Percentiles rank a stretch among this genome's conserved stretches.
These are phyloP conservation scores for Tachycineta bicolor DNA, from an alignment of 2,113 vertebrate species.

Conservation along the genomic window DNA sequence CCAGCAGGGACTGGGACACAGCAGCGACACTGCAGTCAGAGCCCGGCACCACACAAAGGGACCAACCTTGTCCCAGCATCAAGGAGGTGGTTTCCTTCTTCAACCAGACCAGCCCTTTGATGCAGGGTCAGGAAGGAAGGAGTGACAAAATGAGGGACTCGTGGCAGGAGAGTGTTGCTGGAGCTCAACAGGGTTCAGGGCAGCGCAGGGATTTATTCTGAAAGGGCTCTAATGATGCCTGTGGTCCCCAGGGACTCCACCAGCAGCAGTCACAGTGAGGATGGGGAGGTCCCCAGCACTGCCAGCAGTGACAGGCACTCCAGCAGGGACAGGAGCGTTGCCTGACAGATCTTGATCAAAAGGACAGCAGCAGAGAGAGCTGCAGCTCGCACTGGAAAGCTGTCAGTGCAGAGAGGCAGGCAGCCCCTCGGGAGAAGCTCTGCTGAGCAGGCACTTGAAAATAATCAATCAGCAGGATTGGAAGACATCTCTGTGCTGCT, in stretches of 20 bases:
- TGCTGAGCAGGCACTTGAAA: slow-evolving; percentile 43
- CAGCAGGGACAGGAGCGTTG: rapidly evolving
- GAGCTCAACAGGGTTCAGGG: not conserved
- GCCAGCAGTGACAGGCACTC: slow-evolving; percentile 26
- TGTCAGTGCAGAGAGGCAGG: slow-evolving; percentile 35
- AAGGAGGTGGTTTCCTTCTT: not conserved
- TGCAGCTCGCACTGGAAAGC: not conserved
- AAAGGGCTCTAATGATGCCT: not conserved
- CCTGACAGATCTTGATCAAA: slow-evolving; percentile 57
- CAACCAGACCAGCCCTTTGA: not conserved
- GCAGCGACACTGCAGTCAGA: not conserved
- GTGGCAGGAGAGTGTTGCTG: not conserved
- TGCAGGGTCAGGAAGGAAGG: not conserved
- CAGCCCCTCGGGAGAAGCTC: slow-evolving; percentile 11
- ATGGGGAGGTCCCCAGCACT: not conserved
- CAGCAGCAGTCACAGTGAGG: not conserved
- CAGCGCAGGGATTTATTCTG: rapidly evolving
- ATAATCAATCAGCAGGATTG: slow-evolving; percentile 37
- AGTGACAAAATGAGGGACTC: not conserved
- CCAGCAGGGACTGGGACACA: not conserved
- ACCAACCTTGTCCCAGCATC: rapidly evolving
- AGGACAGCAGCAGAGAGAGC: slow-evolving; percentile 15
- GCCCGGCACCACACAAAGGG: not conserved
- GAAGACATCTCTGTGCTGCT: not conserved
- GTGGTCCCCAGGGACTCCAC: not conserved